These are phyloP conservation scores for Sinopyrophorus schimmeli DNA, from an alignment of 2,888 invertebrate species.

Conservation along the genomic window DNA sequence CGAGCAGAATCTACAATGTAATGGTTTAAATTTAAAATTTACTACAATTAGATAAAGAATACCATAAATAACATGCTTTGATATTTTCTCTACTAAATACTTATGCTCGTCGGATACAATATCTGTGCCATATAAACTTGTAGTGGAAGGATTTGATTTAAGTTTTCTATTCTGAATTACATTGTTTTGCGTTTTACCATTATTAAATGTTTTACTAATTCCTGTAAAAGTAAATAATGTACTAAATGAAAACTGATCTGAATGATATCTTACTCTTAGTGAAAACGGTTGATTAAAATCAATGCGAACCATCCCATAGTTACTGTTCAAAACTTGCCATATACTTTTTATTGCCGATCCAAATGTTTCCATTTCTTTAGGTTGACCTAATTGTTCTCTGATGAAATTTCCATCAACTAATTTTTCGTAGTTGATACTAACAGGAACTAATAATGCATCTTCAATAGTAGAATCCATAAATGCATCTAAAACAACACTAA, in stretches of 20 bases:
- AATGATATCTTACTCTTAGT: constrained; percentile 65
- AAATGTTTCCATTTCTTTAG: constrained; percentile 89
- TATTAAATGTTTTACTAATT: constrained; percentile 77
- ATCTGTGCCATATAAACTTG: constrained; percentile 84
- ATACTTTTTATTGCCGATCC: constrained; percentile 79
- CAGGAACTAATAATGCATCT: constrained; percentile 90
- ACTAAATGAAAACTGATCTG: constrained; percentile 2
- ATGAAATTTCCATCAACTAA: constrained; percentile 94
- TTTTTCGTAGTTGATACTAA: constrained; percentile 92
- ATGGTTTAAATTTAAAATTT: constrained; percentile 8
- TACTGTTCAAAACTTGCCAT: constrained; percentile 82
- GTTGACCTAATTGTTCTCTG: constrained; percentile 86
- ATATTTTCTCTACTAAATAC: constrained; percentile 83
- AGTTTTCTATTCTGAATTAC: constrained; percentile 40
- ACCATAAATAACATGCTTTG: constrained; percentile 88
- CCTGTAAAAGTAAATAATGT: constrained; percentile 1
- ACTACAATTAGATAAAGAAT: constrained; percentile 15
- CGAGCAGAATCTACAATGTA: constrained; percentile 72
- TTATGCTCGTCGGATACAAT: constrained; percentile 81
- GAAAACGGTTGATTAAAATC: constrained; percentile 96
- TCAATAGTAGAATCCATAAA: constrained; percentile 86
- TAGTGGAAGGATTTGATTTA: constrained; percentile 64
- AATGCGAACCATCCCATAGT: constrained; percentile 86
- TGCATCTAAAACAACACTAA: constrained; percentile 92
- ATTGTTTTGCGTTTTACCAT: constrained; percentile 44